phyloP scores from a whole-genome alignment of 2,797 vertebrate genomes.

The Karalla daura region DNA sequence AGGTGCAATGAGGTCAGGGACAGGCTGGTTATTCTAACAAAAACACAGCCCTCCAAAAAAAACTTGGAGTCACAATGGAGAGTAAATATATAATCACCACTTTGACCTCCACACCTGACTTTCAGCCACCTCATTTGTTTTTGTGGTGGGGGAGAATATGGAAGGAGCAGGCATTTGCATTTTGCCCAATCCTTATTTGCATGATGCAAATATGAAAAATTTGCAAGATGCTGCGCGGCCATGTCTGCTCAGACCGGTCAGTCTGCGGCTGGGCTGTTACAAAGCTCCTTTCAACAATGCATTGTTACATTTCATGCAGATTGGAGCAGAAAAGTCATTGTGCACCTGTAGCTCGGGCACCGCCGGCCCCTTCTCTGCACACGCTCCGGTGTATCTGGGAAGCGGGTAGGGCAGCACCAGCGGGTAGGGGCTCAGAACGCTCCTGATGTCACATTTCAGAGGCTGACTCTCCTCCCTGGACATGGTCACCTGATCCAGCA shows the following conservation, averaged over 20 bases:
- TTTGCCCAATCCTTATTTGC: conserved; percentile 58
- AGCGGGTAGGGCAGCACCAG: conserved; percentile 94
- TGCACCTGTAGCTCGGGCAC: conserved; percentile 94
- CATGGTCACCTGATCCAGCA: conserved; percentile 94
- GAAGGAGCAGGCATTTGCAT: conserved; percentile 58
- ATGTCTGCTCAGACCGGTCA: too few species aligned
- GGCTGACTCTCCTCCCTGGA: conserved; percentile 83
- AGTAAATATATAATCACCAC: conserved; percentile 41
- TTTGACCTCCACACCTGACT: conserved; percentile 62
- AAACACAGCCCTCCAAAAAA: too few species aligned
- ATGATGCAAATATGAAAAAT: conserved; percentile 65
- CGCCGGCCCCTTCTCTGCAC: conserved; percentile 89
- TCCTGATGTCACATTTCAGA: conserved; percentile 89
- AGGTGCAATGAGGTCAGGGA: conserved; percentile 11
- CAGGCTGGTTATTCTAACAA: conserved; percentile 25
- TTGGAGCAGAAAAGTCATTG: neutral
- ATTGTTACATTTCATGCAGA: neutral
- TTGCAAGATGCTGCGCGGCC: conserved; percentile 42
- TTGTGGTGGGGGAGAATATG: conserved; percentile 29
- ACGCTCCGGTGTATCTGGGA: conserved; percentile 91
- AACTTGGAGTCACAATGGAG: conserved; percentile 12
- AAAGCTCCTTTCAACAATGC: conserved; percentile 24
- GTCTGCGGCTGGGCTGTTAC: conserved; percentile 63
- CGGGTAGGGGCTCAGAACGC: conserved; percentile 91
- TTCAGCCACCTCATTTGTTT: conserved; percentile 60